A percentile compares a stretch with the other conserved stretches of the same genome.
Conservation (phyloP, 2,888 invertebrate species). For the Metellina segmentata region DNA sequence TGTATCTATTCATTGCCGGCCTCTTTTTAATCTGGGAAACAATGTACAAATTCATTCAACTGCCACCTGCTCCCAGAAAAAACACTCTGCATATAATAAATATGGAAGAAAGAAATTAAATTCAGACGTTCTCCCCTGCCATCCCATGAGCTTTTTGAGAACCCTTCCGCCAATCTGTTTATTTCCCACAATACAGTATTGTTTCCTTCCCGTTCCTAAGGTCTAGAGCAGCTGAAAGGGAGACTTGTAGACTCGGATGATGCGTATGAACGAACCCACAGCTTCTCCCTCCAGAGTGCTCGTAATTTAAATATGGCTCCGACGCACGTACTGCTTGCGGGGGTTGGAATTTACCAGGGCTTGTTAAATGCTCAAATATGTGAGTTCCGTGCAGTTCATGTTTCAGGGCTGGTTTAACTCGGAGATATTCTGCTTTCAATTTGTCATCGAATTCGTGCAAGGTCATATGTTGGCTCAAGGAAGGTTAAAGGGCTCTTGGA, state of each 20-base stretch:
- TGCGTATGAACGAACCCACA: not conserved
- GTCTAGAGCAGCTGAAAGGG: not conserved
- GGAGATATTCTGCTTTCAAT: not conserved
- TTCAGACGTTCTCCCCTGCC: conserved; percentile 8
- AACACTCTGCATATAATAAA: not conserved
- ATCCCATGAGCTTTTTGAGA: conserved; percentile 22
- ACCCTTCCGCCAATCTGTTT: conserved; percentile 30
- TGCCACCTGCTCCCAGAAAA: conserved; percentile 14
- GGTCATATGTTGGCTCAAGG: not conserved
- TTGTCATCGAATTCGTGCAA: not conserved
- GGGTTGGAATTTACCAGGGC: not conserved
- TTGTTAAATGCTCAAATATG: conserved; percentile 14
- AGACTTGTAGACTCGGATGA: not conserved
- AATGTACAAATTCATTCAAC: conserved; percentile 5
- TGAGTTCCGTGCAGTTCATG: not conserved
- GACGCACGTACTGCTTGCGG: not conserved
- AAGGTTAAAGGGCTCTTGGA: too few species aligned
- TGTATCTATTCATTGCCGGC: not conserved
- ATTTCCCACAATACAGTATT: not conserved
- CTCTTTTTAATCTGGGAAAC: not conserved
- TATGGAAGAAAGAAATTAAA: conserved; percentile 40
- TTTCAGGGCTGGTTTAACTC: not conserved
- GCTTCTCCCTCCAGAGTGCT: not conserved
- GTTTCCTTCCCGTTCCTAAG: not conserved
- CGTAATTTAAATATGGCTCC: not conserved